These are phyloP conservation scores for Morbakka virulenta DNA, from an alignment of 30 jellyfish, hydroid and myxozoan species.

Conservation along the genomic window DNA sequence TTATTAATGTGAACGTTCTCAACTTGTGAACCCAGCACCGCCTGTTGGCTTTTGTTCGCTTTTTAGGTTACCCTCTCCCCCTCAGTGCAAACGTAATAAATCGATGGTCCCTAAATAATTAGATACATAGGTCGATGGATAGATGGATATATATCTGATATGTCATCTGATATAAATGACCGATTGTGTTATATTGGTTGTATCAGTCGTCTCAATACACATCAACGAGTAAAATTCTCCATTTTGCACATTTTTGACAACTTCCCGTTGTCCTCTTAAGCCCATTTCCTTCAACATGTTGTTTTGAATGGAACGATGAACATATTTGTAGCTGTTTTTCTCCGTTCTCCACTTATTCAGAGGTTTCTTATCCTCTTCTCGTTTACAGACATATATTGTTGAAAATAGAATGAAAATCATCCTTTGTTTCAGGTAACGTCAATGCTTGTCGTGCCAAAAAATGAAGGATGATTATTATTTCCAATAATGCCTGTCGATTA, in stretches of 20 bases:
- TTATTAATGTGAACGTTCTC: too few relatives aligned
- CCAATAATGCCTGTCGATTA: not conserved
- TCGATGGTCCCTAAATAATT: too few relatives aligned
- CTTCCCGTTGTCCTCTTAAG: not conserved
- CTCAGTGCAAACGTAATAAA: too few relatives aligned
- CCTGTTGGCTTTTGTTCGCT: too few relatives aligned
- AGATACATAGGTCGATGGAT: too few relatives aligned
- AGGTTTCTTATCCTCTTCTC: too few relatives aligned
- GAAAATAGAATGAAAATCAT: not conserved
- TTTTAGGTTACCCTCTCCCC: too few relatives aligned
- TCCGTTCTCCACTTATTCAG: too few relatives aligned
- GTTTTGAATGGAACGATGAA: not conserved
- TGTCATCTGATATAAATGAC: not conserved
- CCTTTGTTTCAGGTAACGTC: not conserved
- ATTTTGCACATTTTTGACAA: not conserved
- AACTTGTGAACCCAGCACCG: too few relatives aligned
- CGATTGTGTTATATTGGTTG: not conserved
- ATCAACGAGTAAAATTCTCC: not conserved
- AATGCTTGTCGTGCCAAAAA: not conserved
- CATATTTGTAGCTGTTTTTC: not conserved
- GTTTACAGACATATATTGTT: too few relatives aligned
- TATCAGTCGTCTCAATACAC: not conserved
- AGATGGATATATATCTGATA: too few relatives aligned
- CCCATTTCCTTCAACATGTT: not conserved
- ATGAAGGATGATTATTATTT: not conserved